Percentiles rank a stretch among this genome's conserved stretches.
Evolutionary conservation across 2,113 vertebrate genomes (phyloP).

Genomic region (Gracilinanus agilis): DNA sequence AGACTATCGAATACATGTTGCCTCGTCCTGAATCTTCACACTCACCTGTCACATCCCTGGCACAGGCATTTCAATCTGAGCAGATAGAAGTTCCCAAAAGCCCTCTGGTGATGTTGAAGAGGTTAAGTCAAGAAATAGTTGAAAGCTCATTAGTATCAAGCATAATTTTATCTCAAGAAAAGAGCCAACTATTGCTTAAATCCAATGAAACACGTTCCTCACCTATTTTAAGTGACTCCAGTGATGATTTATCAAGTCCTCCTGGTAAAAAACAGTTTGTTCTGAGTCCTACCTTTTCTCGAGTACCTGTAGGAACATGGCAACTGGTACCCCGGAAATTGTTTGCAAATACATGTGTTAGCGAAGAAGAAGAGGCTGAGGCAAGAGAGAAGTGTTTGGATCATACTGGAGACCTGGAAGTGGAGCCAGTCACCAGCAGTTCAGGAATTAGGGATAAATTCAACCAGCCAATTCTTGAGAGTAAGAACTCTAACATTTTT

Average conservation of each 20-base stretch:
- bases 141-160: slow-evolving; percentile 82
- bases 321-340: slow-evolving; percentile 83
- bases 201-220: slow-evolving; percentile 81
- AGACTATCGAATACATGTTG: slow-evolving; percentile 78
- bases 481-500: slow-evolving; percentile 67
- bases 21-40: slow-evolving; percentile 77
- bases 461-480: slow-evolving; percentile 73
- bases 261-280: slow-evolving; percentile 70
- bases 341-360: slow-evolving; percentile 77
- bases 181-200: slow-evolving; percentile 81
- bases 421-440: slow-evolving; percentile 76
- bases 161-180: slow-evolving; percentile 84
- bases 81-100: slow-evolving; percentile 79
- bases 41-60: slow-evolving; percentile 74
- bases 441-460: slow-evolving; percentile 76
- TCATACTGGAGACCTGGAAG: slow-evolving; percentile 77
- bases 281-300: slow-evolving; percentile 86
- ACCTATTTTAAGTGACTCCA: slow-evolving; percentile 77
- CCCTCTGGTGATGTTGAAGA: slow-evolving; percentile 82
- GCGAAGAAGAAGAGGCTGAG: slow-evolving; percentile 68
- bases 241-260: slow-evolving; percentile 64
- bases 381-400: slow-evolving; percentile 80
- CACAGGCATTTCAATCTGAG: slow-evolving; percentile 72
- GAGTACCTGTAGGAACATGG: slow-evolving; percentile 77
- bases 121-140: slow-evolving; percentile 85